phyloP scores from a whole-genome alignment of 2,797 vertebrate genomes.

The Sphaeramia orbicularis region DNA sequence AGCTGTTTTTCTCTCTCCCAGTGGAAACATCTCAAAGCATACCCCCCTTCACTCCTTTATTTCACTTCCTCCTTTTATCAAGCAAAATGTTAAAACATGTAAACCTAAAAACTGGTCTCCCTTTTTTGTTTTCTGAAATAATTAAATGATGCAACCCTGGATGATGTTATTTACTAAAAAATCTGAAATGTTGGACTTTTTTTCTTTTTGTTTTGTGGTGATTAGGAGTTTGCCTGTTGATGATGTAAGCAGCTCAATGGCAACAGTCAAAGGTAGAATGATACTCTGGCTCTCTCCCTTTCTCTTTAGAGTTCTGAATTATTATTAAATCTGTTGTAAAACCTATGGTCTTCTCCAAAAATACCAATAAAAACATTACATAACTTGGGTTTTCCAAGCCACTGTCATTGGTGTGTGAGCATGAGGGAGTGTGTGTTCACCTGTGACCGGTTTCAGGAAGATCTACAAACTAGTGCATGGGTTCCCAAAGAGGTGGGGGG shows the following conservation, averaged over 20 bases:
- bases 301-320: conserved; percentile 94
- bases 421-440: too few relatives aligned
- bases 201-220: conserved; percentile 82
- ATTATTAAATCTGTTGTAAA: conserved; percentile 94
- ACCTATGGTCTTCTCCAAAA: conserved; percentile 90
- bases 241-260: conserved; percentile 74
- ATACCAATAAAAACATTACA: conserved; percentile 84
- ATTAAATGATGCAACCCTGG: conserved; percentile 83
- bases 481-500: too few relatives aligned
- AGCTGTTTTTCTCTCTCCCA: conserved; percentile 82
- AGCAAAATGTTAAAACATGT: conserved; percentile 75
- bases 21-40: conserved; percentile 60
- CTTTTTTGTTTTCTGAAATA: conserved; percentile 69
- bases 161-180: conserved; percentile 79
- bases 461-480: too few relatives aligned
- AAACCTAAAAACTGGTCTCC: conserved; percentile 67
- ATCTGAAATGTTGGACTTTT: conserved; percentile 78
- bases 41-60: conserved; percentile 70
- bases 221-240: conserved; percentile 95
- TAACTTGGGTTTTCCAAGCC: conserved; percentile 83
- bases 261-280: conserved; percentile 89
- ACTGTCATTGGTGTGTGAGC: conserved; percentile 75
- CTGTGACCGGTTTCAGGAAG: too few relatives aligned
- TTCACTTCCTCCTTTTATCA: conserved; percentile 89
- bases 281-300: conserved; percentile 85